Base-by-base conservation (phyloP, 2,113 vertebrate species). In the Dipodomys stephensi region DNA sequence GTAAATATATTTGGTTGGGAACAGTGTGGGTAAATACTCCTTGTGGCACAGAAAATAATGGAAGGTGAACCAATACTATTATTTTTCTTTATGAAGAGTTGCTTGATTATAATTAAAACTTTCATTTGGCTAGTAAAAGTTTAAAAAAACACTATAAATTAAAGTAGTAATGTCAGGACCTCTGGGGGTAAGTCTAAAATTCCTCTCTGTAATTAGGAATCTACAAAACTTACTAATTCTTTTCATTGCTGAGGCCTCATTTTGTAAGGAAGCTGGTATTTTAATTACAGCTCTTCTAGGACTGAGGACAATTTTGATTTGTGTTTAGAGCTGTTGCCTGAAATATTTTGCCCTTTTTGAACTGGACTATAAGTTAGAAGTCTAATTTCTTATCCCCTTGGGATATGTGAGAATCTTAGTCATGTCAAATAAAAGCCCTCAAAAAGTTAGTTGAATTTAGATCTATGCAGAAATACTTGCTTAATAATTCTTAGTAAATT, bases 41-140 rank as follows among this genome's bases (percentile, higher is more conserved):
- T n/a, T 73, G n/a, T 46, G 69, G 25, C 83, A 49, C 13, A 18
- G 74, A 96, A 90, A 94, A 76, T 94, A 90, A 93, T 49, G 69
- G 39, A 88, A 83, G 53, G 8, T 69, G n/a, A 72, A 27, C 35
- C 49, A 76, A 74, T 22, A n/a, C 11, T 22, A 22, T 35, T 67
- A 9, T 64, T 74, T 79, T 95, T 93, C 64, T 84, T 80, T 83
- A 81, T 35, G 81, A 92, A 81, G 53, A 90, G 7, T 74, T 77
- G 83, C 92, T 95, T 95, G 90, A 84, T 95, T 83, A 68, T 96
- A 96, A 97, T 96, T 96, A 95, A 95, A 96, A 90, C 78, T 97
- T 97, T 94, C 90, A 95, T 94, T 95, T 96, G 88, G 68, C 85
- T 93, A 95, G 74, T 91, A 79, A 93, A 96, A 96, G 96, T 92